Conservation (phyloP, 2,113 vertebrate genomes). For the Nothocercus julius region DNA sequence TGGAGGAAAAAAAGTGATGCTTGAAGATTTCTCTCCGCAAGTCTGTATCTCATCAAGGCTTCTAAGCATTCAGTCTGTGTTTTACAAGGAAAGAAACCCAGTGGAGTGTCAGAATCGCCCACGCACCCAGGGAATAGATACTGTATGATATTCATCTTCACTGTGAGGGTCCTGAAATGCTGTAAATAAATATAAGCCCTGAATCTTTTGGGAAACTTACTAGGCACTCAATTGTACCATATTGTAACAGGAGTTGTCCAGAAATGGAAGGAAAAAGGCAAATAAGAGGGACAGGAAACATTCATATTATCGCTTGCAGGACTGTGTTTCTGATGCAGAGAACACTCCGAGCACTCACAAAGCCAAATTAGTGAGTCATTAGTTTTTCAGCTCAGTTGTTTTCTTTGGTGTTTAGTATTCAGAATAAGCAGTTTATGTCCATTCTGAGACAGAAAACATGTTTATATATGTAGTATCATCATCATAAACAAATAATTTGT, state of each 20-base stretch:
- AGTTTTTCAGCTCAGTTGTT: conserved; percentile 47
- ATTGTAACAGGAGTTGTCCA: neutral
- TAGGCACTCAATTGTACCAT: neutral
- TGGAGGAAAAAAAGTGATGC: conserved; percentile 34
- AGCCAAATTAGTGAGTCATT: conserved; percentile 41
- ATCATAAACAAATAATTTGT: conserved; percentile 47
- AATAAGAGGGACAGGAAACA: conserved; percentile 27
- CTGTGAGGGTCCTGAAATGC: conserved; percentile 27
- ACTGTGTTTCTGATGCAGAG: conserved; percentile 25
- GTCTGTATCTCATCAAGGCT: conserved; percentile 44
- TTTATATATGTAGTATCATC: conserved; percentile 8
- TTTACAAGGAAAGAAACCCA: conserved; percentile 17
- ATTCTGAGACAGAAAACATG: conserved; percentile 39
- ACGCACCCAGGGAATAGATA: conserved; percentile 18
- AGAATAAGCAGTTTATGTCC: conserved; percentile 42
- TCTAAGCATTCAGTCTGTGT: conserved; percentile 42
- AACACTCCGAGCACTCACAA: neutral
- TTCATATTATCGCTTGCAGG: conserved; percentile 41
- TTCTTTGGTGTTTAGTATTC: conserved; percentile 51
- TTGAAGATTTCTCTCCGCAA: conserved; percentile 36
- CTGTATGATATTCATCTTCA: conserved; percentile 56
- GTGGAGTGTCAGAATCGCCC: neutral
- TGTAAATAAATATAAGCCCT: conserved; percentile 27
- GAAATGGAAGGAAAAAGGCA: conserved; percentile 13
- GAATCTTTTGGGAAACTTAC: conserved; percentile 34